Percentiles rank a stretch among this genome's conserved stretches.
Evolutionary conservation across 1,140 invertebrate genomes (phyloP).

Genomic region (Danaus plexippus): DNA sequence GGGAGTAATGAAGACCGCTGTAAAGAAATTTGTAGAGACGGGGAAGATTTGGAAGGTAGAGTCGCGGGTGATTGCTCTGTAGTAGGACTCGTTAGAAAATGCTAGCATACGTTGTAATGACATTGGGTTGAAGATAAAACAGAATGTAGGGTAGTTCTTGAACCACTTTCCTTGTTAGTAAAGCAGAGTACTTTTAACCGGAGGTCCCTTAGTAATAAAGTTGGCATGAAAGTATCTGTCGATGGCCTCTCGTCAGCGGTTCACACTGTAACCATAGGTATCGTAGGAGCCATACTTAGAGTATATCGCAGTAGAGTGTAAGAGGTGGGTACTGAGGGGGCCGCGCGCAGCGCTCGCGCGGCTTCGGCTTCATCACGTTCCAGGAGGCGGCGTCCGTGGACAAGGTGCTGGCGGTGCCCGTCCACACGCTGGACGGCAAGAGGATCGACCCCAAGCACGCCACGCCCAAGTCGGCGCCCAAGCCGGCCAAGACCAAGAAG

Average conservation of each 20-base stretch:
- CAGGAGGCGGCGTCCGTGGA: slow-evolving; percentile 90
- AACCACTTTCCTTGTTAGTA: not conserved
- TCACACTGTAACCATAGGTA: slow-evolving; percentile 2
- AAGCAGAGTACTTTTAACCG: too few species aligned
- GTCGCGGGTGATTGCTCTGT: slow-evolving; percentile 25
- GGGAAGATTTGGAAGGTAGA: slow-evolving; percentile 25
- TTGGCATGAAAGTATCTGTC: not conserved
- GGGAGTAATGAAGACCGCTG: slow-evolving; percentile 13
- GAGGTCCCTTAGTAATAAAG: not conserved
- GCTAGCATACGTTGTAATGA: slow-evolving; percentile 15
- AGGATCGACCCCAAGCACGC: slow-evolving; percentile 95
- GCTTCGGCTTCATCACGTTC: slow-evolving; percentile 95
- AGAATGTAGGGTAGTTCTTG: slow-evolving; percentile 10
- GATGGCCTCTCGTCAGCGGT: not conserved
- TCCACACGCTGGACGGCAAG: slow-evolving; percentile 94
- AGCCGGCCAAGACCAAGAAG: slow-evolving; percentile 91
- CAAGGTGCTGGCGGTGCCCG: slow-evolving; percentile 84
- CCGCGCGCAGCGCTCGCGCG: slow-evolving; percentile 86
- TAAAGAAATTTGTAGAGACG: slow-evolving; percentile 13
- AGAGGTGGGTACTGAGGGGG: slow-evolving; percentile 21
- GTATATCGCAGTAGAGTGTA: not conserved
- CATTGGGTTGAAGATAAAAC: too few species aligned
- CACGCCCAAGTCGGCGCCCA: slow-evolving; percentile 91
- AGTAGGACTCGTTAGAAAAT: slow-evolving; percentile 29
- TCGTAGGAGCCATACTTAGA: too few species aligned